Evolutionary conservation across 2,888 invertebrate species (phyloP).

Genomic region (Lampropteryx suffumata): DNA sequence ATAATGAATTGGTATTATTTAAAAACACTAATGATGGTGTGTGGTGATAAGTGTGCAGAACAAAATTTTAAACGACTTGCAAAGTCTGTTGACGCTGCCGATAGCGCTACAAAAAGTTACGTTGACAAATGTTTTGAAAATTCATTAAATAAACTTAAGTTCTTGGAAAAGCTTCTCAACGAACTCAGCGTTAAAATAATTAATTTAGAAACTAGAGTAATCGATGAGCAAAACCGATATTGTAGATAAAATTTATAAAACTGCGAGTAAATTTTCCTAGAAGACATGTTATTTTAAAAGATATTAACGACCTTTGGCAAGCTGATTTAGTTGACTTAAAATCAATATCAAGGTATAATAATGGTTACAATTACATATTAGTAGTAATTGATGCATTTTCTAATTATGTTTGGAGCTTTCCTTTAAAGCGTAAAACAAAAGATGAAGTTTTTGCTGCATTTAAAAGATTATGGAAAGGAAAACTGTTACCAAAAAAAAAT

Average conservation of each 20-base stretch:
- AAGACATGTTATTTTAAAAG: neutral
- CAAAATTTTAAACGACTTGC: neutral
- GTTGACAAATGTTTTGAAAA: neutral
- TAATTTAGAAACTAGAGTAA: neutral
- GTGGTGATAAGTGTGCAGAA: neutral
- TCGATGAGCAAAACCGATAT: conserved; percentile 2
- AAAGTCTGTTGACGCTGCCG: neutral
- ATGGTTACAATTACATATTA: conserved; percentile 3
- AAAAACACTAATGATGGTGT: neutral
- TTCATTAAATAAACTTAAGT: neutral
- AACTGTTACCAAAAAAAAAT: neutral
- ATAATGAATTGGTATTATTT: neutral
- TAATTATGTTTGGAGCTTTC: conserved; percentile 11
- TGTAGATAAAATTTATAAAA: conserved; percentile 1
- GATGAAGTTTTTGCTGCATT: neutral
- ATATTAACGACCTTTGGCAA: conserved; percentile 2
- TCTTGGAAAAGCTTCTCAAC: neutral
- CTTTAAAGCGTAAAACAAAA: conserved; percentile 11
- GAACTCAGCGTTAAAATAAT: neutral
- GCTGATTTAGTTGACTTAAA: neutral
- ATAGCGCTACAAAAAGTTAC: neutral
- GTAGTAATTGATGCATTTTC: conserved; percentile 17
- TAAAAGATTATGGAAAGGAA: neutral
- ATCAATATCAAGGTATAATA: neutral
- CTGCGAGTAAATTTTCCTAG: neutral